Base-by-base conservation (phyloP, 2,113 vertebrate species). In the Propithecus coquereli region DNA sequence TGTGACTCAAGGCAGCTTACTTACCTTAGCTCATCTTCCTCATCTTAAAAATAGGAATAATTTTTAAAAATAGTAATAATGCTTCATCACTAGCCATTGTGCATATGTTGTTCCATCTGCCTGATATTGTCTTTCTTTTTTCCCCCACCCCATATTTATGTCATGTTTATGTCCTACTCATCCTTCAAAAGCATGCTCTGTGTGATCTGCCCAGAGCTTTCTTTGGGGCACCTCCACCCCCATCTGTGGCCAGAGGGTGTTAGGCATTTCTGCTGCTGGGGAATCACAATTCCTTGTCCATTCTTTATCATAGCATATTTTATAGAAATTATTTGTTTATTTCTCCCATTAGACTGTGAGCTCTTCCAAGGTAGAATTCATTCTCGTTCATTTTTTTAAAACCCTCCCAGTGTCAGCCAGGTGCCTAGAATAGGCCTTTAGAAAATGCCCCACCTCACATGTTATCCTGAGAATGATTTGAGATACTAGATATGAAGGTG, bases 1-100 rank as follows among this genome's bases (percentile, higher is more conserved):
- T 80, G 30, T 90, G 87, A 79, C 45, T 96, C 70, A 23, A 89
- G 65, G 32, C 27, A 59, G 43, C 81, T 82, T 66, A 10, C 34
- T 97, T 73, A 93, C 50, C 27, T 74, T 47, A 73, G 66, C 17
- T 88, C 95, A 52, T 84, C 81, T 79, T 95, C 65, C 65, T 91
- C 50, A 65, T 92, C 84, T 94, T 96, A 71, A 91, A 82, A 97
- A 80, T 95, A 85, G 74, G 68, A 90, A 63, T 95, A 82, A 34
- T 95, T 61, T 61, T 61, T 61, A 30, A 30, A 63, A 97, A 80
- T 95, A 85, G 80, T 61, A 90, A 63, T 95, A 87, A 32, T 95
- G 54, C 50, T 77, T 88, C 30, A 77, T 94, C 87, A 94, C 20
- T 87, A 73, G 34, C 30, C 61, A 32, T 85, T 92, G 95, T 68